Evolutionary conservation across 2,113 vertebrate genomes (phyloP), one percentile per base, ranked within the genome.

Genomic region (Rhabdornis inornatus): DNA sequence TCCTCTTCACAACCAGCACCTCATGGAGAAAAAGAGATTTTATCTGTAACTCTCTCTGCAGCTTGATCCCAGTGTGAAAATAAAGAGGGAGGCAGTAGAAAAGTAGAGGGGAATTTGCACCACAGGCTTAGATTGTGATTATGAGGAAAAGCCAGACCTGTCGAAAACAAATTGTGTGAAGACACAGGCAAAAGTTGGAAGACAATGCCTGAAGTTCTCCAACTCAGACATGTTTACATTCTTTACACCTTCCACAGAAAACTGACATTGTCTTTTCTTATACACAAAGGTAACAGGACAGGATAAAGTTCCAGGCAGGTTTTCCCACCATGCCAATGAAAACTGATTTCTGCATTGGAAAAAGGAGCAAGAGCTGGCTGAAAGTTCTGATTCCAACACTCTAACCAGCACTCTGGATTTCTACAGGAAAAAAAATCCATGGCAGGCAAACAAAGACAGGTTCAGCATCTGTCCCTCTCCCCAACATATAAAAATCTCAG

Each of bases 201-300:
- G 76, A 83, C 83, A 92, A 87, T 75, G 63, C 77, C 66, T 49
- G 18, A 89, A 42, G 68, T 91, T 92, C 82, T 95, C 87, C 57
- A 87, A 74, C 57, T 74, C 94, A 96, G 85, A 91, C 87, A 30
- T 86, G 84, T 95, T 97, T 93, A 90, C 87, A 95, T 95, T 97
- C 70, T 65, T 96, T 56, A 47, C 71, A 93, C 59, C 83, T 95
- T 76, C 61, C 86, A 45, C 60, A 84, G 89, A 94, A 98, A 96
- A 90, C 82, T 90, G 84, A 69, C 69, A 44, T 86, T 96, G 81
- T 94, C 40, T 81, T 80, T 89, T 45, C 76, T 93, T 50, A 15
- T 11, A 56, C 47, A 92, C 44, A 55, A 72, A 96, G 93, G 93
- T 95, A 96, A 83, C 55, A 95, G 74, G 60, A 68, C 75, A 94